These are phyloP conservation scores for Helicoverpa zea DNA, from an alignment of 1,140 invertebrate genomes.

Conservation along the genomic window DNA sequence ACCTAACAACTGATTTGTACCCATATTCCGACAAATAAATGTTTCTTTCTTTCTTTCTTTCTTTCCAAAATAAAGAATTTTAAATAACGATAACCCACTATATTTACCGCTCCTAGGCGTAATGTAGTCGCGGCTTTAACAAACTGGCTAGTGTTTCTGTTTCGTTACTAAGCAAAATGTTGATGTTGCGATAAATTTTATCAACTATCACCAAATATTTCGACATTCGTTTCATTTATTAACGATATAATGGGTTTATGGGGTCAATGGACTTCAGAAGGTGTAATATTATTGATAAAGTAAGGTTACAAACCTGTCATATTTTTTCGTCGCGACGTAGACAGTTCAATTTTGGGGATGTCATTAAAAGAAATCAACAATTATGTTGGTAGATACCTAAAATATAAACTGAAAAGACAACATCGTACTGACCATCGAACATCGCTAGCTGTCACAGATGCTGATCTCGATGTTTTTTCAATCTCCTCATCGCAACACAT, in stretches of 20 bases:
- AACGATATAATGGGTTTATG: background rate
- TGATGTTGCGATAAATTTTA: conserved; percentile 29
- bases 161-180: conserved; percentile 15
- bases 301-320: no score
- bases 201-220: conserved; percentile 15
- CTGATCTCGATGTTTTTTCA: background rate
- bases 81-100: background rate
- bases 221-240: background rate
- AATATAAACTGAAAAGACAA: background rate
- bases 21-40: no score
- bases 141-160: conserved; percentile 6
- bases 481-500: background rate
- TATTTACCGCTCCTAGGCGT: background rate
- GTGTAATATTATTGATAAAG: no score
- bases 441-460: background rate
- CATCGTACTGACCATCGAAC: background rate
- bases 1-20: no score
- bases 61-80: no score
- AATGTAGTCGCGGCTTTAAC: conserved; percentile 6
- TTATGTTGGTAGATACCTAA: background rate
- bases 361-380: no score
- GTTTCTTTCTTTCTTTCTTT: no score
- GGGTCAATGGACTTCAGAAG: background rate
- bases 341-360: no score
- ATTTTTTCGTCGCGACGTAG: no score